These are phyloP conservation scores for Pteronura brasiliensis DNA, from an alignment of 2,113 vertebrate genomes.

Conservation along the genomic window DNA sequence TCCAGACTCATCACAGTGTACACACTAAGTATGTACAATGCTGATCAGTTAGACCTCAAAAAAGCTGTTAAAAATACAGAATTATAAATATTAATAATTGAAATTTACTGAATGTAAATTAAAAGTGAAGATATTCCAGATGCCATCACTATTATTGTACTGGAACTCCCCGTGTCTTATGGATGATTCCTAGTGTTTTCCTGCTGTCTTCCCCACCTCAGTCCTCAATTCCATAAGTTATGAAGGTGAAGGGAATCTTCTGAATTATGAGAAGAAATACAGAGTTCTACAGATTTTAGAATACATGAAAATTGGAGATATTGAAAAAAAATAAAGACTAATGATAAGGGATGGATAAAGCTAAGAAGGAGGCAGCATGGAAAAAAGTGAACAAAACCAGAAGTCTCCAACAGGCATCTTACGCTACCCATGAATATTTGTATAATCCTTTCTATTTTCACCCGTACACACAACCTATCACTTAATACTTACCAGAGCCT, in stretches of 20 bases:
- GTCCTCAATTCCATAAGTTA: background rate
- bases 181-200: background rate
- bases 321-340: background rate
- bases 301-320: background rate
- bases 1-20: too few species aligned
- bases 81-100: background rate
- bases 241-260: background rate
- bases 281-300: background rate
- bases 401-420: rapidly evolving
- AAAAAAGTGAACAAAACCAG: background rate
- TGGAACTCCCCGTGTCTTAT: rapidly evolving
- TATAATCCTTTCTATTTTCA: rapidly evolving
- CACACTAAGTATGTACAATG: background rate
- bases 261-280: background rate
- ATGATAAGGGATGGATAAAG: too few species aligned
- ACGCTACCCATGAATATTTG: rapidly evolving
- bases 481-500: rapidly evolving
- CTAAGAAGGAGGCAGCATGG: rapidly evolving
- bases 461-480: background rate
- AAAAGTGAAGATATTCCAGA: background rate
- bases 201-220: background rate
- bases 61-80: background rate
- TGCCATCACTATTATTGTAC: background rate
- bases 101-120: background rate
- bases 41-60: background rate